Evolutionary conservation across 2,113 vertebrate genomes (phyloP).

Genomic region (Gavia stellata): DNA sequence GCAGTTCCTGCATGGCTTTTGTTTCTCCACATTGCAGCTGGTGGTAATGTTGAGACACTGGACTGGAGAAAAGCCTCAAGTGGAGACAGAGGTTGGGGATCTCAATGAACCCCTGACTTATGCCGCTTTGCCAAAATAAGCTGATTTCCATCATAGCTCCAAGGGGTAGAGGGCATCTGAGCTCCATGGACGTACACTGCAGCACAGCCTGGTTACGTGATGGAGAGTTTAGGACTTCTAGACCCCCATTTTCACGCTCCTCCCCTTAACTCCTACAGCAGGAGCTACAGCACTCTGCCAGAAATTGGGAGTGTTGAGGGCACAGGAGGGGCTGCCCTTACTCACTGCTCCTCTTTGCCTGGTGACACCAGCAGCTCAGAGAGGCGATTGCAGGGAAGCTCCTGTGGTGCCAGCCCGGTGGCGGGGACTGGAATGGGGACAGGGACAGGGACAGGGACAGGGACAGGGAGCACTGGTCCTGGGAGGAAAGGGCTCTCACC

Average conservation of each 20-base stretch:
- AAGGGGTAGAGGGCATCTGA: not conserved
- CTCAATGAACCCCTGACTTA: not conserved
- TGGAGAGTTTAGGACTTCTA: not conserved
- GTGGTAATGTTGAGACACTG: not conserved
- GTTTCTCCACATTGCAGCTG: not conserved
- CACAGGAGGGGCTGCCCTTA: not conserved
- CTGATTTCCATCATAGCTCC: not conserved
- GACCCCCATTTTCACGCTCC: not conserved
- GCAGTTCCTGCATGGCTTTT: not conserved
- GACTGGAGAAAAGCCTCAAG: not conserved
- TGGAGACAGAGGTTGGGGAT: not conserved
- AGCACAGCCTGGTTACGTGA: not conserved
- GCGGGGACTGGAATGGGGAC: fast-evolving
- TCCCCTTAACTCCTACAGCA: not conserved
- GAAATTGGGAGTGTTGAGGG: not conserved
- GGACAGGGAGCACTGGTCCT: not conserved
- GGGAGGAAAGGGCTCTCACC: not conserved
- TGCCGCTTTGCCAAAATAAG: not conserved
- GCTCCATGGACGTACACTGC: not conserved
- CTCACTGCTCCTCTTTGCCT: not conserved
- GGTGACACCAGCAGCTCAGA: not conserved
- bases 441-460: fast-evolving
- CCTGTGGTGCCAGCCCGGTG: fast-evolving
- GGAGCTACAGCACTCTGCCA: not conserved
- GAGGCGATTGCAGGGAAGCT: not conserved